Evolutionary conservation across 1,140 invertebrate species (phyloP).

Genomic region (Octopus sinensis): DNA sequence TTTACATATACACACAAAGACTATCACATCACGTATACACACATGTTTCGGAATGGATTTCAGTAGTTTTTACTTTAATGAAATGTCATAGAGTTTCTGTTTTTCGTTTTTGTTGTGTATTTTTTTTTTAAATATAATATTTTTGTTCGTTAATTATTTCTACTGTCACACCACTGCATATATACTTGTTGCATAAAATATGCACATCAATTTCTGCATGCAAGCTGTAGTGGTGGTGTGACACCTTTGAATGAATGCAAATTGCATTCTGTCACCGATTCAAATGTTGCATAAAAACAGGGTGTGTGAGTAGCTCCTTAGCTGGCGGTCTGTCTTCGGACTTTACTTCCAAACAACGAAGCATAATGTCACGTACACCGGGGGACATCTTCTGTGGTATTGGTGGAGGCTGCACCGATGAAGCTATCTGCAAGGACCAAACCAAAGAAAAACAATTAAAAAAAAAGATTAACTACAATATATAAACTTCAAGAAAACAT

Average conservation of each 20-base stretch:
- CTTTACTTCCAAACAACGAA: constrained; percentile 57
- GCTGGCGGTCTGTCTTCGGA: constrained; percentile 56
- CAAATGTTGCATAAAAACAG: constrained; percentile 48
- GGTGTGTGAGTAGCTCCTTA: constrained; percentile 57
- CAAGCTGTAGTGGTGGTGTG: background rate
- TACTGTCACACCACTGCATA: background rate
- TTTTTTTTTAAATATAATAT: background rate
- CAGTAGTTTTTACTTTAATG: background rate
- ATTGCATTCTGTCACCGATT: background rate
- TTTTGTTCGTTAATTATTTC: background rate
- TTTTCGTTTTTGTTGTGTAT: background rate
- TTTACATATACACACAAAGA: background rate
- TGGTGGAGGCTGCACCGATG: constrained; percentile 54
- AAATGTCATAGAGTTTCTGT: background rate
- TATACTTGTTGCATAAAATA: background rate
- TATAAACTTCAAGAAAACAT: no score
- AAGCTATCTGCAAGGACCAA: constrained; percentile 55
- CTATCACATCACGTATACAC: background rate
- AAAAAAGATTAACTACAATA: no score
- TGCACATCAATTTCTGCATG: background rate
- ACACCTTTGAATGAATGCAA: background rate
- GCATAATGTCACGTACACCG: constrained; percentile 52
- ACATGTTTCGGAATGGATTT: background rate
- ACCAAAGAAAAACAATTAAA: background rate
- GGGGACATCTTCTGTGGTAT: constrained; percentile 57